Evolutionary conservation across 2,888 invertebrate species (phyloP).

Genomic region (Nemurella pictetii): DNA sequence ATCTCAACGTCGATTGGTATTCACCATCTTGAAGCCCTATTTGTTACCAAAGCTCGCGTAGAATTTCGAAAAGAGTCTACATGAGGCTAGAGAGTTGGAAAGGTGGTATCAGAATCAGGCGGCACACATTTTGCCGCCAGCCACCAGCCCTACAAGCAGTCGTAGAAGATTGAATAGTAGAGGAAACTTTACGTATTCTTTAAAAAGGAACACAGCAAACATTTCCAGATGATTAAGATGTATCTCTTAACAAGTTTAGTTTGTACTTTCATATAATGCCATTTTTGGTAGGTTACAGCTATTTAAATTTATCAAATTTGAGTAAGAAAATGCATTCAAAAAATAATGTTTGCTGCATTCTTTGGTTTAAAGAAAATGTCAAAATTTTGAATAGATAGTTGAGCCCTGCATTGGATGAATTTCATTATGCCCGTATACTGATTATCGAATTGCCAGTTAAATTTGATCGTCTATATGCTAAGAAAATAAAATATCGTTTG

Average conservation of each 20-base stretch:
- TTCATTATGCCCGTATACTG: background rate
- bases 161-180: background rate
- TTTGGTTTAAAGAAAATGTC: background rate
- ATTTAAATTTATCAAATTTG: background rate
- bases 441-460: conserved; percentile 15
- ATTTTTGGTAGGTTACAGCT: background rate
- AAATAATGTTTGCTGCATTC: background rate
- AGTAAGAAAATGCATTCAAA: background rate
- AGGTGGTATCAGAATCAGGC: background rate
- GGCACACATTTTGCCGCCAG: background rate
- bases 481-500: background rate
- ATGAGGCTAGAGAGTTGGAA: background rate
- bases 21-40: background rate
- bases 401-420: background rate
- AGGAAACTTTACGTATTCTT: background rate
- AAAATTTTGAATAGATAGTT: background rate
- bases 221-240: background rate
- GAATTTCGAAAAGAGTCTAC: background rate
- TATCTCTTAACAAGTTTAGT: background rate
- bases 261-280: conserved; percentile 9
- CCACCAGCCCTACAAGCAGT: background rate
- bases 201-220: conserved; percentile 7
- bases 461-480: background rate
- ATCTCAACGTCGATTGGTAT: background rate
- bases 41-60: background rate